Evolutionary conservation across 2,797 vertebrate genomes (phyloP).

Genomic region (Channa striata): DNA sequence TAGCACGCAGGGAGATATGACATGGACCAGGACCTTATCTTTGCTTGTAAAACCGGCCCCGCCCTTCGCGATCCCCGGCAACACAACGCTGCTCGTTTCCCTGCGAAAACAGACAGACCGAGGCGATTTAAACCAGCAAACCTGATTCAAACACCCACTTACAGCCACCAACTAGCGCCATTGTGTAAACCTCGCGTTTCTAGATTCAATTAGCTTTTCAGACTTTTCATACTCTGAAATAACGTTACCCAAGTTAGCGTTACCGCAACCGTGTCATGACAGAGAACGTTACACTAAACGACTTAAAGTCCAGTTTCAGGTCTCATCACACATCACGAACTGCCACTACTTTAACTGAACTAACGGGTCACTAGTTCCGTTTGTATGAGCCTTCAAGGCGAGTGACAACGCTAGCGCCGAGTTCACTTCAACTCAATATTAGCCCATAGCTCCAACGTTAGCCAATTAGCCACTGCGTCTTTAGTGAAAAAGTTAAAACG

Average conservation of each 20-base stretch:
- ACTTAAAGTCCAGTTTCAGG: neutral
- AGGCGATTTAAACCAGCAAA: neutral
- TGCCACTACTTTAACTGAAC: neutral
- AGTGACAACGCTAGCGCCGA: slow-evolving; percentile 23
- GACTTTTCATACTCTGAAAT: slow-evolving; percentile 18
- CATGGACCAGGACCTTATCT: slow-evolving; percentile 57
- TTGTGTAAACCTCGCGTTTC: neutral
- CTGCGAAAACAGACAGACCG: slow-evolving; percentile 7
- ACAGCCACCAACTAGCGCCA: neutral
- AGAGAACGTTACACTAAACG: neutral
- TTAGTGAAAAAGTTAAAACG: slow-evolving; percentile 42
- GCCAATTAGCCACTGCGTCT: slow-evolving; percentile 56
- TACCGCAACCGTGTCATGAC: neutral
- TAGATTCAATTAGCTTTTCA: slow-evolving; percentile 4
- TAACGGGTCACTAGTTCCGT: neutral
- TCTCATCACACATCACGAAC: neutral
- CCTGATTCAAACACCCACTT: neutral
- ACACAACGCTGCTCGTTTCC: slow-evolving; percentile 7
- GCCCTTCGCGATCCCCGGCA: slow-evolving; percentile 65
- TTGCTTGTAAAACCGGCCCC: slow-evolving; percentile 71
- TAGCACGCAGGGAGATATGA: slow-evolving; percentile 1
- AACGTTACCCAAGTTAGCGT: neutral
- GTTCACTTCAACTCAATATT: slow-evolving; percentile 49
- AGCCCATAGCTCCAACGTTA: slow-evolving; percentile 66
- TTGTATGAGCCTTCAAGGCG: neutral